Conservation (phyloP, 30 jellyfish, hydroid and myxozoan genomes). For the Rhopilema esculentum region DNA sequence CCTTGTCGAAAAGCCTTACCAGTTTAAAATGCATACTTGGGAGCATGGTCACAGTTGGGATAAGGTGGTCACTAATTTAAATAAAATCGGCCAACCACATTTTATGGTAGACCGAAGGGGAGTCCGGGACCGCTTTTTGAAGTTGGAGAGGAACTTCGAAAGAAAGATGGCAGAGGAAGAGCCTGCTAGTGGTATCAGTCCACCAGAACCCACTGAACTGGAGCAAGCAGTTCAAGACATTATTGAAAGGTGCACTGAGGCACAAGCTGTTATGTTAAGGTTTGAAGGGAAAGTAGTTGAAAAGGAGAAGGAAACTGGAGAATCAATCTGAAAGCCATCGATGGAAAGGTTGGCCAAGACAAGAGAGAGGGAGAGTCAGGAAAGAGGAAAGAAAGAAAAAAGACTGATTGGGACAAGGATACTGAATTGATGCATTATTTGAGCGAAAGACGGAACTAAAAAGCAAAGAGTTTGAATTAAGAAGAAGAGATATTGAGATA, state of each 20-base stretch:
- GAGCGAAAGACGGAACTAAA: neutral
- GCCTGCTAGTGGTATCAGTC: neutral
- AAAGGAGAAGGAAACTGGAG: neutral
- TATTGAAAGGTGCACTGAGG: neutral
- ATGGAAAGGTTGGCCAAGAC: neutral
- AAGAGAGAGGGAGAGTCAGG: neutral
- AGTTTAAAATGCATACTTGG: neutral
- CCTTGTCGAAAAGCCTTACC: neutral
- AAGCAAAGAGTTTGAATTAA: neutral
- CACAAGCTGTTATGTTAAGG: neutral
- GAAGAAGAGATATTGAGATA: neutral
- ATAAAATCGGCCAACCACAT: too few relatives aligned
- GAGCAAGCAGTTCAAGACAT: neutral
- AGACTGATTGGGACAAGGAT: neutral
- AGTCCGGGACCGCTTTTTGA: too few relatives aligned
- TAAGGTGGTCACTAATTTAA: too few relatives aligned
- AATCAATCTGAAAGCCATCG: neutral
- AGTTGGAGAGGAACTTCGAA: neutral
- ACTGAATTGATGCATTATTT: neutral
- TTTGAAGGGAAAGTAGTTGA: neutral
- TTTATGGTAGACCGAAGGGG: neutral
- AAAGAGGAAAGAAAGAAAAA: neutral
- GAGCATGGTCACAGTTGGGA: neutral
- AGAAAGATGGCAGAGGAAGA: neutral
- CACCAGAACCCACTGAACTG: neutral